Conservation (phyloP, 2,797 vertebrate genomes). For the Phalloptychus januarius region DNA sequence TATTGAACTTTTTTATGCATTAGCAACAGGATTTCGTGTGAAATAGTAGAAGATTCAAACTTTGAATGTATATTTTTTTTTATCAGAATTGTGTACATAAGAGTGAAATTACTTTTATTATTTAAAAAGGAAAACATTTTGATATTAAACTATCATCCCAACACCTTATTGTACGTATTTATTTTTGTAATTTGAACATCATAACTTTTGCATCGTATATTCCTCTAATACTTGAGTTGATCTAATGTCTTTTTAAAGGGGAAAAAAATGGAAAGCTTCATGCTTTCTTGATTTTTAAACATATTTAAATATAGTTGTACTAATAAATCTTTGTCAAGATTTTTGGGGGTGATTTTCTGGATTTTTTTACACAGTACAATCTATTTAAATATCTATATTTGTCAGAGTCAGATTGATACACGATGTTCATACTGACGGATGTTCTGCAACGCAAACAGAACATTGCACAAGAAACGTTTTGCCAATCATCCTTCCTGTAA, state of each 20-base stretch:
- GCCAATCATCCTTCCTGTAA: neutral
- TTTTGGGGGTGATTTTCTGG: neutral
- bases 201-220: neutral
- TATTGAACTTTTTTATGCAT: neutral
- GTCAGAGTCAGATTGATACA: neutral
- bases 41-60: neutral
- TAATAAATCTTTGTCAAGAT: neutral
- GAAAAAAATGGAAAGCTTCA: neutral
- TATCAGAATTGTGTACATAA: neutral
- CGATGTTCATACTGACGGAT: neutral
- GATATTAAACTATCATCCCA: neutral
- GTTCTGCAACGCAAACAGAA: neutral
- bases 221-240: neutral
- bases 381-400: neutral
- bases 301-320: neutral
- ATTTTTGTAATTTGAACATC: neutral
- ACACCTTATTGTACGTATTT: neutral
- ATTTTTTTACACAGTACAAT: neutral
- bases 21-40: neutral
- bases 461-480: conserved; percentile 41
- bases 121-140: neutral
- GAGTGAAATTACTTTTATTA: neutral
- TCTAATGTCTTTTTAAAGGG: neutral
- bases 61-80: neutral
- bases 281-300: neutral